Evolutionary conservation across 2,888 invertebrate genomes (phyloP).

Genomic region (Arge pagana): DNA sequence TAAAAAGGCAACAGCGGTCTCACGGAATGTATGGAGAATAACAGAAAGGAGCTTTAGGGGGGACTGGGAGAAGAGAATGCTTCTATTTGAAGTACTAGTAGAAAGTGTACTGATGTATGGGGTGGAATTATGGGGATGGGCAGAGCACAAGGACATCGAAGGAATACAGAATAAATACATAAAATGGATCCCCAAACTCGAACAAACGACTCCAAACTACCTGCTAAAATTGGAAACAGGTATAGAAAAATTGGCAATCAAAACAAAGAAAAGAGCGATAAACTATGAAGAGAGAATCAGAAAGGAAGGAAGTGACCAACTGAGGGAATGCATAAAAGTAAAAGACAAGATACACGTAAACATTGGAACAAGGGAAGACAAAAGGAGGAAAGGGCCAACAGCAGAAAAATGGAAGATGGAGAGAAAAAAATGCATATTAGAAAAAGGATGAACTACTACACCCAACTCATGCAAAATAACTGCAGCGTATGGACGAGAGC

Average conservation of each 20-base stretch:
- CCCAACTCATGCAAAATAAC: no score
- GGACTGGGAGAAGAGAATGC: neutral
- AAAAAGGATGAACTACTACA: no score
- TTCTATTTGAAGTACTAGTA: slow-evolving; percentile 8
- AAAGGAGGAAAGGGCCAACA: no score
- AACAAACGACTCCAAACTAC: slow-evolving; percentile 6
- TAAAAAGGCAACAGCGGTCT: slow-evolving; percentile 17
- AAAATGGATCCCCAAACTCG: slow-evolving; percentile 8
- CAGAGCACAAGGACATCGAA: slow-evolving; percentile 1
- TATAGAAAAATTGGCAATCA: neutral
- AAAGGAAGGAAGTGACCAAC: neutral
- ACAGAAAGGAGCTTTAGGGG: slow-evolving; percentile 15
- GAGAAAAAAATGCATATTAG: no score
- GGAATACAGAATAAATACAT: slow-evolving; percentile 4
- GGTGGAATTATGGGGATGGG: slow-evolving; percentile 19
- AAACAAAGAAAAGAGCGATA: slow-evolving; percentile 14
- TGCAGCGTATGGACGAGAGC: no score
- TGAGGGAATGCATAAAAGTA: neutral
- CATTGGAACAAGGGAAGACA: no score
- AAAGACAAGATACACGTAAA: no score
- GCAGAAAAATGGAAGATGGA: no score
- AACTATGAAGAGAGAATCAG: slow-evolving; percentile 6
- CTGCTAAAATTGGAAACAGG: slow-evolving; percentile 22
- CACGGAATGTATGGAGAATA: slow-evolving; percentile 23
- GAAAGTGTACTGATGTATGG: slow-evolving; percentile 5